These are phyloP conservation scores for Mesochorus sp. DNA, from an alignment of 2,888 invertebrate species.

Conservation along the genomic window DNA sequence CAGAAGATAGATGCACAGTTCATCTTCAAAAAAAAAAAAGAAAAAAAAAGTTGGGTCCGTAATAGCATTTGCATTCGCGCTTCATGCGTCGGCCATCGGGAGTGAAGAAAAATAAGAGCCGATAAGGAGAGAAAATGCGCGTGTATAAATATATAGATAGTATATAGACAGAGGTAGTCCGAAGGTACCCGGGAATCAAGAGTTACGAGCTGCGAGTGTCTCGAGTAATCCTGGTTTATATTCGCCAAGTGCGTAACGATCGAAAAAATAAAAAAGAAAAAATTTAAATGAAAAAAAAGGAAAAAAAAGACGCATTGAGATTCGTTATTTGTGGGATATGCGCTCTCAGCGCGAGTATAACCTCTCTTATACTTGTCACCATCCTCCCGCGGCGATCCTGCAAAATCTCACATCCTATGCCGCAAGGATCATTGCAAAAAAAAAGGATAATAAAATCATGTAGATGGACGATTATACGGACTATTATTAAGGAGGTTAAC, in stretches of 20 bases:
- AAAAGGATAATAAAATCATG: constrained; percentile 4
- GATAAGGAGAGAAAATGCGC: background rate
- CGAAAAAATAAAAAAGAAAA: constrained; percentile 58
- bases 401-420: constrained; percentile 14
- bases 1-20: too few species aligned
- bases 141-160: background rate
- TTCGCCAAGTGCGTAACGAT: constrained; percentile 68
- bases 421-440: background rate
- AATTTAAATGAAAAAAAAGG: constrained; percentile 43
- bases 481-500: constrained; percentile 55
- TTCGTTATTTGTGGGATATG: constrained; percentile 48
- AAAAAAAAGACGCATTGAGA: constrained; percentile 3
- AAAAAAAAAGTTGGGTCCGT: too few species aligned
- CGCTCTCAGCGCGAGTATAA: background rate
- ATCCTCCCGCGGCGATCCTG: background rate
- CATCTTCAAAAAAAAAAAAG: too few species aligned
- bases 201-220: constrained; percentile 74
- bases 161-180: background rate
- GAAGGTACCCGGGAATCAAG: constrained; percentile 64
- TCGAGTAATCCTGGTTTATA: constrained; percentile 76
- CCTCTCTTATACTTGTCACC: constrained; percentile 34
- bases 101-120: too few species aligned
- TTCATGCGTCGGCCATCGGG: too few species aligned
- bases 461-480: constrained; percentile 56
- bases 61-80: too few species aligned